Evolutionary conservation across 2,888 invertebrate genomes (phyloP).

Genomic region (Phalera bucephala): DNA sequence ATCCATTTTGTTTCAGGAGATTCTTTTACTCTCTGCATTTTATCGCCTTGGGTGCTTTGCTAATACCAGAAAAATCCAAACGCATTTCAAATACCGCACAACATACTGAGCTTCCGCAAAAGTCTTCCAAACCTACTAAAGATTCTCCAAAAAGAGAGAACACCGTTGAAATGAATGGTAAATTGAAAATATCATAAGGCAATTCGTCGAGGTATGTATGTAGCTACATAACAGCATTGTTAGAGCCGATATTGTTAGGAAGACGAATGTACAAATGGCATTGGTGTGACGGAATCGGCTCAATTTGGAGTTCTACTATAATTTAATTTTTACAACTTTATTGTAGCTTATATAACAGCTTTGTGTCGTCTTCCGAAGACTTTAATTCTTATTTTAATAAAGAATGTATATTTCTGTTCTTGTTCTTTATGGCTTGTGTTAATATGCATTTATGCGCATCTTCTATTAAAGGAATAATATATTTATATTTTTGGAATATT

Average conservation of each 20-base stretch:
- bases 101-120: constrained; percentile 37
- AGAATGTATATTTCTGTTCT: too few relatives aligned
- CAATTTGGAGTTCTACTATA: too few relatives aligned
- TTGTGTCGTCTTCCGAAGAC: background rate
- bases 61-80: constrained; percentile 56
- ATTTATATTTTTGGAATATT: too few relatives aligned
- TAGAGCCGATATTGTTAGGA: background rate
- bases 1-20: constrained; percentile 69
- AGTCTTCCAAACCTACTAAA: constrained; percentile 36
- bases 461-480: too few relatives aligned
- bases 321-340: background rate
- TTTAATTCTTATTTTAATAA: background rate
- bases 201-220: too few relatives aligned
- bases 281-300: too few relatives aligned
- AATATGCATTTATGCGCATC: constrained; percentile 11
- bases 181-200: constrained; percentile 57
- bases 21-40: constrained; percentile 80
- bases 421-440: background rate
- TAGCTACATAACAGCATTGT: too few relatives aligned
- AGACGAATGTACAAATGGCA: background rate
- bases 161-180: constrained; percentile 54
- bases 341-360: background rate
- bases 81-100: constrained; percentile 20
- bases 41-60: constrained; percentile 70
- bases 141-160: constrained; percentile 27